Evolutionary conservation across 1,140 invertebrate species (phyloP).

Genomic region (Ips nitidus): DNA sequence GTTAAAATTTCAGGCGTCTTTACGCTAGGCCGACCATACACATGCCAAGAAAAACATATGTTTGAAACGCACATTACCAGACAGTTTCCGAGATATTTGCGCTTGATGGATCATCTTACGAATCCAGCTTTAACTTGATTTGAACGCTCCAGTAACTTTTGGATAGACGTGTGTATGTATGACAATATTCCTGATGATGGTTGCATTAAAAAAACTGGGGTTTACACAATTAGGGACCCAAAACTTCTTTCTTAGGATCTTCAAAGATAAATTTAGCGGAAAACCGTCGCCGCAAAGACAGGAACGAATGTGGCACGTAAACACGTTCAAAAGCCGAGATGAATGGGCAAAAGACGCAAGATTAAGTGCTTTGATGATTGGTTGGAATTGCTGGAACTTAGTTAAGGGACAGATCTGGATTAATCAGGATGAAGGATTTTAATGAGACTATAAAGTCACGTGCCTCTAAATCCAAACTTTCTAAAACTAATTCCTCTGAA

Average conservation of each 20-base stretch:
- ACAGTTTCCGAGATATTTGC: slow-evolving; percentile 11
- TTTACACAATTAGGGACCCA: too few relatives aligned
- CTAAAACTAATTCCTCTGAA: too few relatives aligned
- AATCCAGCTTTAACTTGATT: slow-evolving; percentile 2
- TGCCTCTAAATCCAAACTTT: too few relatives aligned
- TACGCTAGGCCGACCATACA: slow-evolving; percentile 17
- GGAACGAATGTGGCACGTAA: slow-evolving; percentile 31
- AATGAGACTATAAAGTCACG: too few relatives aligned
- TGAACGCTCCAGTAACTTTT: slow-evolving; percentile 5
- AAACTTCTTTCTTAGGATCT: not conserved
- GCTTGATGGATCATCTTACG: slow-evolving; percentile 8
- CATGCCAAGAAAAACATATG: slow-evolving; percentile 13
- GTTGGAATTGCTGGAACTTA: slow-evolving; percentile 24
- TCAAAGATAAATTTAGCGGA: slow-evolving; percentile 33
- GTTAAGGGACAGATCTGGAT: slow-evolving; percentile 16
- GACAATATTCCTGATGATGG: too few relatives aligned
- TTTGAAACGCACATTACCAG: slow-evolving; percentile 3
- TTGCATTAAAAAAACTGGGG: too few relatives aligned
- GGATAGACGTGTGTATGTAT: slow-evolving; percentile 3
- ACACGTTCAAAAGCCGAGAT: slow-evolving; percentile 25
- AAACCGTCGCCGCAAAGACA: slow-evolving; percentile 18
- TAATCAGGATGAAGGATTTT: slow-evolving; percentile 14
- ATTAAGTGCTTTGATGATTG: slow-evolving; percentile 29
- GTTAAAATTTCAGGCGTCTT: slow-evolving; percentile 4
- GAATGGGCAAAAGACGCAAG: slow-evolving; percentile 15